phyloP scores from a whole-genome alignment of 2,113 vertebrate species.

The Callorhinus ursinus region DNA sequence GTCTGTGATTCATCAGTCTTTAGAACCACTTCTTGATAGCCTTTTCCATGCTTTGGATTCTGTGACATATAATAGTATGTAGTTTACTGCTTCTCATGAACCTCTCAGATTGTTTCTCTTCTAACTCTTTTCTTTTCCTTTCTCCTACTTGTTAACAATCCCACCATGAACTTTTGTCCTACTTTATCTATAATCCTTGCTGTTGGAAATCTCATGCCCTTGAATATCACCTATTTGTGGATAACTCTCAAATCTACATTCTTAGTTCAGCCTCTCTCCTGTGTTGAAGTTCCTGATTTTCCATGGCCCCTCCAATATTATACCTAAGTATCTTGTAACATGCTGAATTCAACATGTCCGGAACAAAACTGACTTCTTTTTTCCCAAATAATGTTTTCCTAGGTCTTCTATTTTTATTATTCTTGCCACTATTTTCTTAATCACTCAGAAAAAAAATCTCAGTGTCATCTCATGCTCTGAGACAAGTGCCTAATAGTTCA shows the following conservation, averaged over 20 bases:
- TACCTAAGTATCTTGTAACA: background rate
- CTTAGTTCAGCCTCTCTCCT: background rate
- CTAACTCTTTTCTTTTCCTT: background rate
- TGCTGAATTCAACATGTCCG: background rate
- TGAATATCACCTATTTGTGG: background rate
- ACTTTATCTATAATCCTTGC: background rate
- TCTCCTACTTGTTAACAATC: background rate
- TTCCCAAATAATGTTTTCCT: background rate
- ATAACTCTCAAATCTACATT: background rate
- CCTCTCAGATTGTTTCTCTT: background rate
- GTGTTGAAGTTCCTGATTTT: background rate
- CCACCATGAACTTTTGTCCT: background rate
- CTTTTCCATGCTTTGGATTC: background rate
- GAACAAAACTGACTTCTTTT: background rate
- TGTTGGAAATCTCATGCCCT: background rate
- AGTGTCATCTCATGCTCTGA: background rate
- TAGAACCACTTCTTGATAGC: background rate
- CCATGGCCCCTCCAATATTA: background rate
- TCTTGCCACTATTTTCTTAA: background rate
- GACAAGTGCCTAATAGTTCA: background rate
- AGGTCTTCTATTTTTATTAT: background rate
- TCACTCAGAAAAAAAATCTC: background rate
- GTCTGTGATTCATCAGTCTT: too few species aligned
- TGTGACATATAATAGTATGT: background rate
- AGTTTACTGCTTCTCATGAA: background rate